Evolutionary conservation across 2,797 vertebrate species (phyloP).

Genomic region (Urophycis tenuis): DNA sequence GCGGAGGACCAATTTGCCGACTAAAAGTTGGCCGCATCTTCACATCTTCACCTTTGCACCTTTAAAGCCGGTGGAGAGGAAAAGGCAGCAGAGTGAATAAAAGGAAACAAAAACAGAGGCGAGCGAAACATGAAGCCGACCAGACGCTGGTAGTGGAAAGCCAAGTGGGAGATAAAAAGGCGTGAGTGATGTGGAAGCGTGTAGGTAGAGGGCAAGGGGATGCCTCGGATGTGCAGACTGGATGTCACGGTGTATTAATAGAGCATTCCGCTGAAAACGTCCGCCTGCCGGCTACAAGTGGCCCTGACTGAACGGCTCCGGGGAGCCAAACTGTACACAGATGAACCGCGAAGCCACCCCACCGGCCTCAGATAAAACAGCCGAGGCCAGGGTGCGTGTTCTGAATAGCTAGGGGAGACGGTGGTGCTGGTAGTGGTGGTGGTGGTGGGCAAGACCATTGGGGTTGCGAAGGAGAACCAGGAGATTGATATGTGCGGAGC

Average conservation of each 20-base stretch:
- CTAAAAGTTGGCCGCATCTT: too few relatives aligned
- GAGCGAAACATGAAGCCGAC: conserved; percentile 44
- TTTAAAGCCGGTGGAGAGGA: too few relatives aligned
- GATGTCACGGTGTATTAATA: conserved; percentile 47
- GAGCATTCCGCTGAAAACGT: conserved; percentile 30
- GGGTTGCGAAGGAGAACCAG: neutral
- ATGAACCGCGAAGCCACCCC: neutral
- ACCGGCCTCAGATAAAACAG: neutral
- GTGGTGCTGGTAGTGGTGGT: neutral
- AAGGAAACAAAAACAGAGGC: conserved; percentile 23
- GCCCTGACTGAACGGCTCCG: conserved; percentile 24
- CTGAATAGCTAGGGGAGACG: neutral
- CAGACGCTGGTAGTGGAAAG: conserved; percentile 24
- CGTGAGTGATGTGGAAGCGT: conserved; percentile 27
- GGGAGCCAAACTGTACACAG: conserved; percentile 11
- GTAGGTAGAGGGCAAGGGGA: conserved; percentile 27
- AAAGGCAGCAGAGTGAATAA: neutral
- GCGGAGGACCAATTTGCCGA: too few relatives aligned
- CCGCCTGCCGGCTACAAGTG: conserved; percentile 13
- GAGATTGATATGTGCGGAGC: neutral
- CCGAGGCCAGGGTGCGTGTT: neutral
- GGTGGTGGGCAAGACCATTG: neutral
- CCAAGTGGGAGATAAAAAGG: conserved; percentile 38
- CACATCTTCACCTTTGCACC: too few relatives aligned
- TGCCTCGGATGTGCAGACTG: conserved; percentile 48